A percentile compares a stretch with the other conserved stretches of the same genome.
phyloP scores from a whole-genome alignment of 2,888 invertebrate species.

The Lumbricus terrestris region DNA sequence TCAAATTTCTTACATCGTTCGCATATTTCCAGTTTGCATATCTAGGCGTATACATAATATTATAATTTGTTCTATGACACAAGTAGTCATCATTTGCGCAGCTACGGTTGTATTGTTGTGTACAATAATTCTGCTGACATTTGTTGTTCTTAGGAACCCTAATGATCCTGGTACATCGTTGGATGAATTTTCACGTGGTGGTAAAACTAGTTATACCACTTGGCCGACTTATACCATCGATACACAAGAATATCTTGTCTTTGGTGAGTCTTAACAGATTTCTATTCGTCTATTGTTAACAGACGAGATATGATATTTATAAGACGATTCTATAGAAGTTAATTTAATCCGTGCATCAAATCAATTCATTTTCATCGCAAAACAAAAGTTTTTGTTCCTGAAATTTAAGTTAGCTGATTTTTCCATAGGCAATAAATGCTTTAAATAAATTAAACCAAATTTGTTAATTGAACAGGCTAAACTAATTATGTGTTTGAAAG shows the following conservation, averaged over 20 bases:
- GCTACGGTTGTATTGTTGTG: neutral
- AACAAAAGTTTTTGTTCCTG: too few relatives aligned
- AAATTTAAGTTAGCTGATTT: too few relatives aligned
- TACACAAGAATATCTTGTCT: neutral
- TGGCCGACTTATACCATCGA: constrained; percentile 6
- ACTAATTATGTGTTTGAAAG: neutral
- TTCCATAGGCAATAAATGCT: too few relatives aligned
- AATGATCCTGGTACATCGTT: neutral
- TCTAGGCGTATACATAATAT: too few relatives aligned
- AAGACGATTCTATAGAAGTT: neutral
- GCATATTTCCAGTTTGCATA: too few relatives aligned
- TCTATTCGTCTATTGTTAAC: neutral
- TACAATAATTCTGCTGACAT: neutral
- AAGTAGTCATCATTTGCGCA: too few relatives aligned
- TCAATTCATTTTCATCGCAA: neutral
- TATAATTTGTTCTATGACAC: too few relatives aligned
- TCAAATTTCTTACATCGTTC: too few relatives aligned
- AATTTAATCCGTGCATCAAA: neutral
- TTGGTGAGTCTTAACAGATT: neutral
- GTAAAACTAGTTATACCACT: constrained; percentile 4
- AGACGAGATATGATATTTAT: neutral
- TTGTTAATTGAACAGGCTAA: neutral
- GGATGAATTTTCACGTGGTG: neutral
- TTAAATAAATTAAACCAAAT: too few relatives aligned
- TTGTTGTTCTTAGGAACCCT: neutral